A percentile compares a stretch with the other conserved stretches of the same genome.
Conservation (phyloP, 2,113 vertebrate genomes). For the Anthoscopus minutus region DNA sequence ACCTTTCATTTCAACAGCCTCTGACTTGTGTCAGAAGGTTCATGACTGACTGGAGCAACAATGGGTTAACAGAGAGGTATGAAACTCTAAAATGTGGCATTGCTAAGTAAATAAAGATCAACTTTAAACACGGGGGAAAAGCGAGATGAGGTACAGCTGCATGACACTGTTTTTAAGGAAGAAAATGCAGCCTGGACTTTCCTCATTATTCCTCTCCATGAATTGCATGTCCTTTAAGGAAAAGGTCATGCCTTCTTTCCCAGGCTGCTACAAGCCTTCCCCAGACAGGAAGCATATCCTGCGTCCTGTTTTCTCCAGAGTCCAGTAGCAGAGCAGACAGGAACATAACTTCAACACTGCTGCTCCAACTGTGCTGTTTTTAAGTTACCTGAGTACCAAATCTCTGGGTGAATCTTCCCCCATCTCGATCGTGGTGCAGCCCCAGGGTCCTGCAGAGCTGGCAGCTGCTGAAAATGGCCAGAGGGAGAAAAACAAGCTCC, state of each 20-base stretch:
- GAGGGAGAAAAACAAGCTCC: neutral
- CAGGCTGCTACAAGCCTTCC: neutral
- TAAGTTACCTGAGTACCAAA: neutral
- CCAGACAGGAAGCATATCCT: constrained; percentile 15
- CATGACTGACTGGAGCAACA: neutral
- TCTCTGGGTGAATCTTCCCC: neutral
- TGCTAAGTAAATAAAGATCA: neutral
- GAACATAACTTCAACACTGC: neutral
- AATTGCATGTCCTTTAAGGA: neutral
- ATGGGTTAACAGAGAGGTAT: neutral
- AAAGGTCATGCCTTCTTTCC: neutral
- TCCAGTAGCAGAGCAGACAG: neutral
- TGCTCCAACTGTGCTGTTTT: neutral
- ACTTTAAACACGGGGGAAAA: neutral
- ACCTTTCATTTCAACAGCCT: neutral
- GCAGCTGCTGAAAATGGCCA: neutral
- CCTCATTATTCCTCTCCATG: neutral
- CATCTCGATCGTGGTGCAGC: neutral
- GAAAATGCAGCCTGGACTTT: neutral
- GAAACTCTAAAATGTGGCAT: neutral
- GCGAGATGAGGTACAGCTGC: neutral
- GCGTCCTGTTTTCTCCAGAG: constrained; percentile 19
- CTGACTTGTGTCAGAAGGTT: constrained; percentile 5
- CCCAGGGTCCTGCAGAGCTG: neutral
- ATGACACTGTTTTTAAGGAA: neutral